These are phyloP conservation scores for Miichthys miiuy DNA, from an alignment of 2,797 vertebrate species.

Conservation along the genomic window DNA sequence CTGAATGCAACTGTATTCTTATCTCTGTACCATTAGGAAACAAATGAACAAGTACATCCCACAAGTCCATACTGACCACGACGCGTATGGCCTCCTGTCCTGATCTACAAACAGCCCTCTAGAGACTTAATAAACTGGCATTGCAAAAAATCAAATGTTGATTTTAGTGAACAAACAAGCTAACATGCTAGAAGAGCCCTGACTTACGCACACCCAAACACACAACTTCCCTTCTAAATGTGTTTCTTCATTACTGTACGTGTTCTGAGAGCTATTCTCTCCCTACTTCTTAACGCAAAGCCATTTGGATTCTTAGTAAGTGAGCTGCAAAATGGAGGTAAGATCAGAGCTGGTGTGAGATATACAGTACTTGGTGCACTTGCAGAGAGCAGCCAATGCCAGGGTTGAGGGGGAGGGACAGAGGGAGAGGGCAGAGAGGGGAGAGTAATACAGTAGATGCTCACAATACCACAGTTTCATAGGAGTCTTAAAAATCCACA, in stretches of 20 bases:
- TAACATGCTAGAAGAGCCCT: conserved; percentile 63
- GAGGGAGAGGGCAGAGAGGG: conserved; percentile 56
- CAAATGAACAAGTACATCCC: conserved; percentile 63
- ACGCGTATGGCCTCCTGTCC: conserved; percentile 30
- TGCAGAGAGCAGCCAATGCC: conserved; percentile 74
- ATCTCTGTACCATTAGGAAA: conserved; percentile 72
- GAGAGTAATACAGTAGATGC: conserved; percentile 79
- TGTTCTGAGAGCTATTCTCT: conserved; percentile 32
- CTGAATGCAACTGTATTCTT: conserved; percentile 61
- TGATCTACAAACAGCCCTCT: conserved; percentile 51
- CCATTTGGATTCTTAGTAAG: conserved; percentile 70
- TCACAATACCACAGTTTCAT: conserved; percentile 78
- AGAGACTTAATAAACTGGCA: conserved; percentile 49
- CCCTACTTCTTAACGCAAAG: conserved; percentile 51
- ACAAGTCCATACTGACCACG: conserved; percentile 43
- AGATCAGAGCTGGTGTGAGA: conserved; percentile 82
- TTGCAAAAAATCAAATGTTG: conserved; percentile 53
- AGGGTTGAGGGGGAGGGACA: conserved; percentile 14
- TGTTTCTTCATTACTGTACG: conserved; percentile 4
- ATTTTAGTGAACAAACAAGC: conserved; percentile 59
- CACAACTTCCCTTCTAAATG: conserved; percentile 46
- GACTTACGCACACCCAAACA: conserved; percentile 50
- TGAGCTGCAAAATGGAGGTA: conserved; percentile 79
- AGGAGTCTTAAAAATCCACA: conserved; percentile 51
- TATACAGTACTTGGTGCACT: conserved; percentile 80